Evolutionary conservation across 2,888 invertebrate species (phyloP), one percentile per base, ranked within the genome.

Genomic region (Standfussiana lucernea): DNA sequence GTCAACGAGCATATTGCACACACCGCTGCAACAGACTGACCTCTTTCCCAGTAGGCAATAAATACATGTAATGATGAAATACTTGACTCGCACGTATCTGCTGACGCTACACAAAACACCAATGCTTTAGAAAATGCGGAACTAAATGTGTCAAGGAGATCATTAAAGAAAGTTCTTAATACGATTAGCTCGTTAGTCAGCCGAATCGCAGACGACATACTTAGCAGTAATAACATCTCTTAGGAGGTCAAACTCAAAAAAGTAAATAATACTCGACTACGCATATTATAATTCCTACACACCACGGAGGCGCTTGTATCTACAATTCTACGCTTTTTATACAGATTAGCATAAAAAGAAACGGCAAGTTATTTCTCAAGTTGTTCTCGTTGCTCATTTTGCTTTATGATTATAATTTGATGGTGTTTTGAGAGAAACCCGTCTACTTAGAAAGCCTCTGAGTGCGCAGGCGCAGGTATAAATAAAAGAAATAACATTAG

Each of bases 1-100:
- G 93, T 92, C 91, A 90, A 37, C 87, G 80, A 79, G 87, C 80
- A 87, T 90, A 89, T 88, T 86, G 90, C 90, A 88, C 86, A 84
- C 83, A 74, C 80, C 69, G 84, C 72, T 77, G 68, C 80, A 77
- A 75, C 83, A 73, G 68, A 68, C 28, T 89, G 90, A 91, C 92
- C 91, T 87, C 87, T 89, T 91, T 90, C 81, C 81, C 76, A 79
- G 72, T 81, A 77, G 8, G n/a, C 40, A 77, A 75, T 72, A 80
- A 80, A 76, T 82, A 76, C 72, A 80, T 80, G 40, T 82, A 79
- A 80, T 80, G 62, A 81, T 69, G 75, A 85, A 86, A 85, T 85
- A 72, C 53, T 61, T 53, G 42, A 61, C 61, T 83, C 73, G 68
- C 74, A 83, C 68, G 68, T 83, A 65, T 50, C 59, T 68, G 83